Conservation (phyloP, 2,113 vertebrate genomes). For the Speoplatyrhinus poulsoni region DNA sequence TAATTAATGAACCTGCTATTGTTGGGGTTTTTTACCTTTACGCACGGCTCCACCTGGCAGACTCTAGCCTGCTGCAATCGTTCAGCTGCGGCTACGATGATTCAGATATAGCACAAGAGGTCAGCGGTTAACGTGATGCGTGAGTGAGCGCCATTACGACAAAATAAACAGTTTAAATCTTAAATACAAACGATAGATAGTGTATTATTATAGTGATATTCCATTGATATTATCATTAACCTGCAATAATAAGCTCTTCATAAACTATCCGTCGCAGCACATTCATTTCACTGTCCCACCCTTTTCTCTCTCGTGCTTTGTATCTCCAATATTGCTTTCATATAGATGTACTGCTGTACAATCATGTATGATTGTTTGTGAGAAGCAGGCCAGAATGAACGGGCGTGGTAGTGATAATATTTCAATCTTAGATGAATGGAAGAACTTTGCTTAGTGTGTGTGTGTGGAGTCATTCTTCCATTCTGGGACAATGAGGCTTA, state of each 20-base stretch:
- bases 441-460: slow-evolving; percentile 5
- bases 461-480: slow-evolving; percentile 19
- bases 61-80: not conserved
- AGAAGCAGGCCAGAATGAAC: slow-evolving; percentile 9
- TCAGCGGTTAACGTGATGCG: too few relatives aligned
- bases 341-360: not conserved
- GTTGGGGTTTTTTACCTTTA: slow-evolving; percentile 25
- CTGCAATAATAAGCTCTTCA: too few relatives aligned
- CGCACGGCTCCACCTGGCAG: not conserved
- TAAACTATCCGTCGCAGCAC: too few relatives aligned
- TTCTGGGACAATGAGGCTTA: slow-evolving; percentile 23
- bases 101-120: too few relatives aligned
- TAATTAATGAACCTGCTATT: not conserved
- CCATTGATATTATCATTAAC: too few relatives aligned
- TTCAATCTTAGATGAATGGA: slow-evolving; percentile 16
- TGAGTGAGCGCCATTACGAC: too few relatives aligned
- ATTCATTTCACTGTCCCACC: not conserved
- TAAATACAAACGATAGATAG: too few relatives aligned
- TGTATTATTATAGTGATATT: too few relatives aligned
- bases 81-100: too few relatives aligned
- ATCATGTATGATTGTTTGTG: not conserved
- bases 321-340: not conserved
- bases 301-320: too few relatives aligned
- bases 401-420: slow-evolving; percentile 44
- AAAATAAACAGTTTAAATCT: too few relatives aligned